Base-by-base conservation (phyloP, 1,140 invertebrate species). In the Physella acuta region DNA sequence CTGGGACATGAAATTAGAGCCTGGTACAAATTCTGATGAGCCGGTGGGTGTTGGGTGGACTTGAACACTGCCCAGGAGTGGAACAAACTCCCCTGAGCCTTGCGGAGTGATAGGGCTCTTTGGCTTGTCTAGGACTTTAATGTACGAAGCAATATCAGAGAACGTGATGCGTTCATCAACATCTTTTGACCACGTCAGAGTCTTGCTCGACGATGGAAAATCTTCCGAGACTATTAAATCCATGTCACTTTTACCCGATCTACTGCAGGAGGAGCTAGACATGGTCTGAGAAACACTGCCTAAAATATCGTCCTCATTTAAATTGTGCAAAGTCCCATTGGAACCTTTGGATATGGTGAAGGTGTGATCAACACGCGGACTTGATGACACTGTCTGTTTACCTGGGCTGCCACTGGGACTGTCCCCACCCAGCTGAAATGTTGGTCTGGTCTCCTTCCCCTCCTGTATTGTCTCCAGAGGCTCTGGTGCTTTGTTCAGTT, bases 31-130 rank as follows among this genome's bases (percentile, higher is more conserved):
- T 30, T 64, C 62, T 31, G 44, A 30, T 28, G 62, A 64, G 31
- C 62, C 34, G 17, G 39, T 24, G 30, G 62, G 64, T 52, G 64
- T 30, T 55, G 53, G 53, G 33, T 56, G 53, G n/a, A 66, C 31
- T 28, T 68, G 66, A 28, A 59, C 49, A 24, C 56, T 68, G 36
- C 66, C 66, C 56, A 68, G 34, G 8, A 59, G 56, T 1, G 66
- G 66, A 60, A 68, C 66, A 68, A 68, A 68, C 37, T 68, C 66
- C 4, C 64, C 53, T 1, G 64, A 67, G 31, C 64, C 64, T 30
- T 67, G 53, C 3, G 3, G 1, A 30, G 36, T 31, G 20, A 33
- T 24, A 20, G n/a, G 16, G 2, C 37, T 49, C 26, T 31, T 60
- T 33, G 66, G 66, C 51, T 30, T 51, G 37, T 68, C 66, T 16